Conservation (phyloP, 2,113 vertebrate genomes). For the Agapornis roseicollis region DNA sequence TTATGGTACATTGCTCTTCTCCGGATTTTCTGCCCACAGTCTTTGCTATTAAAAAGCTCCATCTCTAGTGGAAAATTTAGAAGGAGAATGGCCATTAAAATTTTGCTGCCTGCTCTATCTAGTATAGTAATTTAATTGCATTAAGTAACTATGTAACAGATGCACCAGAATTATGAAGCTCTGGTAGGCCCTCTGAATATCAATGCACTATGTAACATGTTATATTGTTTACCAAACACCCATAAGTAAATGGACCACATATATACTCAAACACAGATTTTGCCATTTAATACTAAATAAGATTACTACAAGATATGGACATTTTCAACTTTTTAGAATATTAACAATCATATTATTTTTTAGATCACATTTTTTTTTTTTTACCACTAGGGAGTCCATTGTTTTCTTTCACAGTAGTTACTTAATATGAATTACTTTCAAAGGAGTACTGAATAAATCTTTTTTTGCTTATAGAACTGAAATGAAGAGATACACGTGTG, state of each 20-base stretch:
- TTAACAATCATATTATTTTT: not conserved
- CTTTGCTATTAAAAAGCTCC: not conserved
- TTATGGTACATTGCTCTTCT: not conserved
- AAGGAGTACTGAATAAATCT: not conserved
- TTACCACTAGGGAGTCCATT: not conserved
- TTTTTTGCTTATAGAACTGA: not conserved
- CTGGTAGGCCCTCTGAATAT: not conserved
- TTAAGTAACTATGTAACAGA: not conserved
- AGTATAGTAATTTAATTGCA: conserved; percentile 1
- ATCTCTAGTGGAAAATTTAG: not conserved
- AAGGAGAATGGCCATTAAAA: not conserved
- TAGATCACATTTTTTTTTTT: not conserved
- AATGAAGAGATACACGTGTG: not conserved
- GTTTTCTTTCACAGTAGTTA: not conserved
- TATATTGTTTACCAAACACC: not conserved
- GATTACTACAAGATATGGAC: not conserved
- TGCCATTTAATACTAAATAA: not conserved
- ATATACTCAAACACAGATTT: not conserved
- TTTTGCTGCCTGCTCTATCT: not conserved
- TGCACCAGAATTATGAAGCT: not conserved
- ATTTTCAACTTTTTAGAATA: not conserved
- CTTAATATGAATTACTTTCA: not conserved
- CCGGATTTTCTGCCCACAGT: not conserved
- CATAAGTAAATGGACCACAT: not conserved
- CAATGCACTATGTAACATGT: not conserved